Conservation (phyloP, 2,888 invertebrate species). For the Amblyjoppa fuscipennis region DNA sequence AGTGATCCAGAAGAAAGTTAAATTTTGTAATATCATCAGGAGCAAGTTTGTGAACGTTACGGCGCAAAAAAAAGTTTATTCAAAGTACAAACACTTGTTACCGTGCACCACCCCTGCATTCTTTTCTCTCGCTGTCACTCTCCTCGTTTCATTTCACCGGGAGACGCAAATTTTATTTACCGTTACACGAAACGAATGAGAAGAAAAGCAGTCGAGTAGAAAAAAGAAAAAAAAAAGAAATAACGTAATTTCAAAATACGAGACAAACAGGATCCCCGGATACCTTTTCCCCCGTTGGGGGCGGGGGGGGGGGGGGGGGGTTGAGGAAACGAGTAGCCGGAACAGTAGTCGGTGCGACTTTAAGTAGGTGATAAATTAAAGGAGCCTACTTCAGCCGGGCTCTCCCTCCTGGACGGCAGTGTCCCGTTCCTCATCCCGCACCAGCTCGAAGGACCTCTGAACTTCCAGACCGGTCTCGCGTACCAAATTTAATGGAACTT, state of each 20-base stretch:
- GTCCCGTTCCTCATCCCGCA: constrained; percentile 57
- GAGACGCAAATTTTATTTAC: neutral
- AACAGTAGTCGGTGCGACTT: constrained; percentile 70
- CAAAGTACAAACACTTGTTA: too few species aligned
- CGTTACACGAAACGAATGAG: constrained; percentile 6
- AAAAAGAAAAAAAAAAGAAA: neutral
- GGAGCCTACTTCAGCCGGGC: constrained; percentile 71
- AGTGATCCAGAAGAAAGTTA: too few species aligned
- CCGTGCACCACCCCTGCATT: neutral
- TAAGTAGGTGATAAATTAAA: constrained; percentile 83
- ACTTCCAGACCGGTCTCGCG: constrained; percentile 69
- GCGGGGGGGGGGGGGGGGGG: neutral
- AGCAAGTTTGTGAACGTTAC: too few species aligned
- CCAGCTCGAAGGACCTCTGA: constrained; percentile 8
- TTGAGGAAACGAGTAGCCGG: constrained; percentile 18
- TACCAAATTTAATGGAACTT: constrained; percentile 78
- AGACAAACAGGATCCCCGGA: constrained; percentile 62
- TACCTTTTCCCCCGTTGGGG: neutral
- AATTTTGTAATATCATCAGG: too few species aligned
- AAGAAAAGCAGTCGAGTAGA: neutral
- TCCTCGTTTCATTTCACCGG: neutral
- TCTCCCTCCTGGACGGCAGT: neutral
- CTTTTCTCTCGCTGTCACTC: neutral
- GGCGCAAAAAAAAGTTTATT: neutral
- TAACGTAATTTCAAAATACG: constrained; percentile 64